Base-by-base conservation (phyloP, 2,888 invertebrate species). In the Lepidonotus clava region DNA sequence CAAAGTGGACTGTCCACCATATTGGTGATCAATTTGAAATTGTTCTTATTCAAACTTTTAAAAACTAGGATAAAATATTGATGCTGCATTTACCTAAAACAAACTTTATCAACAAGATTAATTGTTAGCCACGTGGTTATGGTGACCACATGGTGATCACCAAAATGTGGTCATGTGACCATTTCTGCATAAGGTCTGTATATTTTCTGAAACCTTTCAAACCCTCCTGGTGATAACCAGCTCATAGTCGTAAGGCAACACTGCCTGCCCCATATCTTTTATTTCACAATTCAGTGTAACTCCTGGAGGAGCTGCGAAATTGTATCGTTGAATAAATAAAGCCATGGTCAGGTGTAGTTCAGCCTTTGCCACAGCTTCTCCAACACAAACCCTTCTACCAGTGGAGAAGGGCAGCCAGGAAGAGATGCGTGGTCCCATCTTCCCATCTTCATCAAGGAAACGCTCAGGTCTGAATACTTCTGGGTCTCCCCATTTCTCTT, bases 321-420 rank as follows among this genome's bases (percentile, higher is more conserved):
- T 87, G 87, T 90, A 91, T 14, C 88, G 61, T 41, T 90, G 90
- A 40, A 91, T 86, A 0, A 91, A 40, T 11, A 85, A 67, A 0
- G 91, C 91, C 66, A 91, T 88, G 1, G 91, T 84, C n/a, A 91
- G 83, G 77, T 89, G 88, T 6, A 92, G 88, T 83, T 92, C 90
- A 0, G 91, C 90, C 83, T 91, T 92, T 14, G 92, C 92, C 28
- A 92, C 87, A 0, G 87, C 80, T 86, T 92, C 92, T 32, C 92
- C 92, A 0, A 91, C 88, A 90, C 92, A 92, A 18, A 90, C 91
- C n/a, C 92, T 87, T 18, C 90, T 88, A 6, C 92, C 92, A 0
- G 91, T 90, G 18, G 91, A 90, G 86, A 92, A 92, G 0, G 92
- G 92, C 38, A 92, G 88, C 91, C 91, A 92, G 66, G 89, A 90